phyloP scores from a whole-genome alignment of 2,797 vertebrate species.

The Sphenodon punctatus region DNA sequence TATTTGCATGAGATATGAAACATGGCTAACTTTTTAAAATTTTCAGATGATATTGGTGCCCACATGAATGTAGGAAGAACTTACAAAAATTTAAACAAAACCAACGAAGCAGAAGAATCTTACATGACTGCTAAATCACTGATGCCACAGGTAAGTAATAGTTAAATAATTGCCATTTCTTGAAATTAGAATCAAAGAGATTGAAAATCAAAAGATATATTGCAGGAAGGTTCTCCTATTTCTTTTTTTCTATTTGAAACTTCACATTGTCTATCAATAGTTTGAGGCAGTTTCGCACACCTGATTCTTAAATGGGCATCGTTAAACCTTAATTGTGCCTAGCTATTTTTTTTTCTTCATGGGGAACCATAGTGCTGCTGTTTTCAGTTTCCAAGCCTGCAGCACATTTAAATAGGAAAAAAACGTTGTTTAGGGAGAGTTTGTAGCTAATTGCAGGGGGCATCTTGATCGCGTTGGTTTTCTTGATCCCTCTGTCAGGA shows the following conservation, averaged over 20 bases:
- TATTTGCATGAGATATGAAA: not conserved
- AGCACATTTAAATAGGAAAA: not conserved
- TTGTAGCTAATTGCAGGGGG: no score
- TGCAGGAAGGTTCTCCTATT: no score
- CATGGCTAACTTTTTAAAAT: constrained; percentile 4
- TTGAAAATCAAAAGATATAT: no score
- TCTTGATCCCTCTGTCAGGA: no score
- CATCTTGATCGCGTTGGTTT: no score
- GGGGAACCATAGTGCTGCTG: not conserved
- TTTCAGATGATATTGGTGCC: constrained; percentile 95
- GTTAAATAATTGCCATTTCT: not conserved
- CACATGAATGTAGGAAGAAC: constrained; percentile 99
- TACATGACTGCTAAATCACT: constrained; percentile 95
- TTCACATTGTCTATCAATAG: no score
- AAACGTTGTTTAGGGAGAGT: no score
- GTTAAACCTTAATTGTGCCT: not conserved
- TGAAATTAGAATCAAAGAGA: no score
- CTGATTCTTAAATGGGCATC: not conserved
- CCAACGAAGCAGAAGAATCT: constrained; percentile 94
- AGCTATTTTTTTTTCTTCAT: not conserved
- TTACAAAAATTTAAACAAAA: constrained; percentile 96
- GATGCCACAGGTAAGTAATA: constrained; percentile 92
- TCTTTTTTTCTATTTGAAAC: no score
- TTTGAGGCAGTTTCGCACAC: not conserved
- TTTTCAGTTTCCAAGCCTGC: not conserved